Percentiles rank a stretch among this genome's conserved stretches.
phyloP scores from a whole-genome alignment of 2,888 invertebrate genomes.

The Deroplatys truncata region DNA sequence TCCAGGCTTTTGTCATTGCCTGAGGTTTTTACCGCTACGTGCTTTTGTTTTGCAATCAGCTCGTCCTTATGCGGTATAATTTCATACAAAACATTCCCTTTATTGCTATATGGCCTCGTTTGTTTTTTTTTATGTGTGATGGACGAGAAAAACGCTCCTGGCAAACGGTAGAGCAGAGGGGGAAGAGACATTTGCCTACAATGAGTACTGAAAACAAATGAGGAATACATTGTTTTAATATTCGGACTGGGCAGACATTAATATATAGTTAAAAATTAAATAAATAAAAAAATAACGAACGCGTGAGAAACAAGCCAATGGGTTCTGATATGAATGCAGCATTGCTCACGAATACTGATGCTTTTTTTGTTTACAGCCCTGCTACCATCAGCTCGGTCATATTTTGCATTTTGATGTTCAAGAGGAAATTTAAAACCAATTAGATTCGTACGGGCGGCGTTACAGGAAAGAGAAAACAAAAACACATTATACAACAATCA shows the following conservation, averaged over 20 bases:
- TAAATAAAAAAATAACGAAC: constrained; percentile 9
- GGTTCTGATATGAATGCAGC: constrained; percentile 11
- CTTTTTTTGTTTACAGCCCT: constrained; percentile 9
- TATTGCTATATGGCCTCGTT: not conserved
- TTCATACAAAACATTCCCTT: constrained; percentile 9
- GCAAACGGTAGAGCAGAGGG: not conserved
- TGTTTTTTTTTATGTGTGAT: not conserved
- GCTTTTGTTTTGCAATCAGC: constrained; percentile 3
- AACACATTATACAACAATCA: constrained; percentile 18
- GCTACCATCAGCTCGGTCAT: constrained; percentile 1
- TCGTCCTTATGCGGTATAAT: not conserved
- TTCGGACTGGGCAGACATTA: constrained; percentile 8
- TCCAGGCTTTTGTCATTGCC: not conserved
- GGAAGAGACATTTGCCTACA: constrained; percentile 1
- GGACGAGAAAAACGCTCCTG: constrained; percentile 1
- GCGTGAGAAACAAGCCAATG: constrained; percentile 18
- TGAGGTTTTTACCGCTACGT: not conserved
- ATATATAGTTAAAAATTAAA: constrained; percentile 19
- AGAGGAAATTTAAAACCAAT: constrained; percentile 17
- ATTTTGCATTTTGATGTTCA: constrained; percentile 18
- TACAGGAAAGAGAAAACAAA: not conserved
- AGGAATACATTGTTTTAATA: constrained; percentile 17
- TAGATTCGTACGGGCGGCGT: constrained; percentile 6
- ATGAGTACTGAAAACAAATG: constrained; percentile 11
- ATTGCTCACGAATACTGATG: not conserved